Percentiles rank a stretch among this genome's conserved stretches.
Evolutionary conservation across 2,113 vertebrate genomes (phyloP).

Genomic region (Prolemur simus): DNA sequence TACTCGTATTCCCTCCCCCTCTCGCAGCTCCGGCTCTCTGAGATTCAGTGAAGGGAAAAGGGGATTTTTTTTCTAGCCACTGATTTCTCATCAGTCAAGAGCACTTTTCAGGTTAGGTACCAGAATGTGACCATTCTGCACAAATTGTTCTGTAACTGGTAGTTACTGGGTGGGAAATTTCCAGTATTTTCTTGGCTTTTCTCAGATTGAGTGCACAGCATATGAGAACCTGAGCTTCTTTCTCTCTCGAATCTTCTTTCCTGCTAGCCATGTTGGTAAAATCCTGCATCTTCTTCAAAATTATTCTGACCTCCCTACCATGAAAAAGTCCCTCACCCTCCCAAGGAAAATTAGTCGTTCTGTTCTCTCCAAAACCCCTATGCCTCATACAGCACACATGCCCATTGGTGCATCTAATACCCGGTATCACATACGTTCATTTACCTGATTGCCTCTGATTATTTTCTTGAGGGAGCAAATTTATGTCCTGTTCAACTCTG

Average conservation of each 20-base stretch:
- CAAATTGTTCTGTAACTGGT: not conserved
- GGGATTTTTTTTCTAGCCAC: not conserved
- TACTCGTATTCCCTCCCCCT: accelerated
- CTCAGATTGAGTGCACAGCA: not conserved
- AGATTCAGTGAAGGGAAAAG: not conserved
- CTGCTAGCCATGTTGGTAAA: not conserved
- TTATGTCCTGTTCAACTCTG: not conserved
- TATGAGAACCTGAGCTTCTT: not conserved
- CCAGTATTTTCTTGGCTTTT: not conserved
- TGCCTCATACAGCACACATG: accelerated
- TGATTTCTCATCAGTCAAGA: not conserved
- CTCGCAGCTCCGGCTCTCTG: not conserved
- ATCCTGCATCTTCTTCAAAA: not conserved
- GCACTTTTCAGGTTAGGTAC: not conserved
- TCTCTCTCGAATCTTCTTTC: not conserved
- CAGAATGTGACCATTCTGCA: not conserved
- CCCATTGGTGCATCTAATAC: not conserved
- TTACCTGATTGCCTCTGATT: not conserved
- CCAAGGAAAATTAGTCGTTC: not conserved
- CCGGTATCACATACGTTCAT: not conserved
- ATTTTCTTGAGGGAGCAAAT: not conserved
- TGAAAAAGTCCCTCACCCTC: not conserved
- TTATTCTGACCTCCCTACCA: not conserved
- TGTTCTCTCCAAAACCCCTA: not conserved
- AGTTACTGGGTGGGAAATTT: not conserved